Conservation (phyloP, 2,113 vertebrate species). For the Dinomys branickii region DNA sequence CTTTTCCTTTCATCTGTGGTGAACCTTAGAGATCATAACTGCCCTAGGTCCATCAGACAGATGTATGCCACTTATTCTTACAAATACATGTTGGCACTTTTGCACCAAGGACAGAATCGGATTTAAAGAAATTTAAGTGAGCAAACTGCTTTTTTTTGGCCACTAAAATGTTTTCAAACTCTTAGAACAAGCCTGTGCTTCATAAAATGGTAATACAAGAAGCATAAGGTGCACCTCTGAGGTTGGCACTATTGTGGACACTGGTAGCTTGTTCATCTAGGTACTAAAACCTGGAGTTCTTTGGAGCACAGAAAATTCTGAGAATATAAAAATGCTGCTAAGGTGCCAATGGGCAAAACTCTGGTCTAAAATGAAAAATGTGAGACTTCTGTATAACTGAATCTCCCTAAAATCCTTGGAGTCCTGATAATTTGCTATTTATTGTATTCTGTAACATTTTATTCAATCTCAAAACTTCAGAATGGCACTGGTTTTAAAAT, state of each 20-base stretch:
- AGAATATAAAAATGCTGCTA: constrained; percentile 35
- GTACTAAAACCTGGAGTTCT: background rate
- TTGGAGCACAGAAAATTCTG: constrained; percentile 5
- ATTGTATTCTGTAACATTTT: constrained; percentile 17
- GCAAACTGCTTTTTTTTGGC: background rate
- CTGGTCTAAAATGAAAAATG: constrained; percentile 10
- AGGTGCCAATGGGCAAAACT: constrained; percentile 17
- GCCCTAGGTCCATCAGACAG: background rate
- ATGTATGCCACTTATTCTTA: background rate
- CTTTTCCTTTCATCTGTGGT: background rate
- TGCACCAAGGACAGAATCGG: background rate
- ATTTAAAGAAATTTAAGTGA: background rate
- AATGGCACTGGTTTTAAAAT: background rate
- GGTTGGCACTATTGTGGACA: background rate
- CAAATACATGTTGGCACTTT: background rate
- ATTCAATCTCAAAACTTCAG: constrained; percentile 17
- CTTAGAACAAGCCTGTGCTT: background rate
- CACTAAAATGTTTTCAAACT: constrained; percentile 31
- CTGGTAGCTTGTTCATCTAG: background rate
- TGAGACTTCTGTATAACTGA: background rate
- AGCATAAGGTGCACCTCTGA: background rate
- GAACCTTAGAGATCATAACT: background rate
- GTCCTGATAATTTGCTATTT: background rate
- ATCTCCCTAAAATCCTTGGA: constrained; percentile 3
- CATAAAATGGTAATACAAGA: background rate